These are phyloP conservation scores for Drosophila aff. DNA, from an alignment of 1,140 invertebrate species.

Conservation along the genomic window DNA sequence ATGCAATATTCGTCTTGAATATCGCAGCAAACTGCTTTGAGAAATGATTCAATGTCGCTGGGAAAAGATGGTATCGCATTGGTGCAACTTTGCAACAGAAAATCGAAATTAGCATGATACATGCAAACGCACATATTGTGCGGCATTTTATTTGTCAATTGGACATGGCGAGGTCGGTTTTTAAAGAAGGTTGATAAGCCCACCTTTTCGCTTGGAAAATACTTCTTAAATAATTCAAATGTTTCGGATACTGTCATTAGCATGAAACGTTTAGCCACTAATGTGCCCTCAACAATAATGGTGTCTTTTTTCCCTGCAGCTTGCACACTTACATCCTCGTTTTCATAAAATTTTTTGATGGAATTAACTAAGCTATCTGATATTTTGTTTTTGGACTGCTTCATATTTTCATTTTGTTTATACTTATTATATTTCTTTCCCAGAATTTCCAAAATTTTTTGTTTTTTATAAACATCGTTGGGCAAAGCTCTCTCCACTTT, in stretches of 20 bases:
- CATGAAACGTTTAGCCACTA: not conserved
- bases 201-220: not conserved
- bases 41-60: too few species aligned
- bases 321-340: not conserved
- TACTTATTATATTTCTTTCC: not conserved
- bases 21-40: too few species aligned
- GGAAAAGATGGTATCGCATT: not conserved
- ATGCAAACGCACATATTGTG: constrained; percentile 39
- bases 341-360: not conserved
- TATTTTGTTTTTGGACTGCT: not conserved
- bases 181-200: not conserved
- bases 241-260: not conserved
- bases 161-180: not conserved
- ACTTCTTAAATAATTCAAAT: not conserved
- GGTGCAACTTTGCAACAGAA: constrained; percentile 1
- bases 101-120: constrained; percentile 25
- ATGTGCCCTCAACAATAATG: not conserved
- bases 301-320: not conserved
- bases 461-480: not conserved
- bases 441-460: not conserved
- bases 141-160: constrained; percentile 21
- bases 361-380: not conserved
- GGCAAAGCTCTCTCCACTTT: too few species aligned
- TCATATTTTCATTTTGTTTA: not conserved
- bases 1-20: too few species aligned